Evolutionary conservation across 64 coral and sea anemone species (phyloP), one percentile per base, ranked within the genome.

Genomic region (Trachythela sp.): DNA sequence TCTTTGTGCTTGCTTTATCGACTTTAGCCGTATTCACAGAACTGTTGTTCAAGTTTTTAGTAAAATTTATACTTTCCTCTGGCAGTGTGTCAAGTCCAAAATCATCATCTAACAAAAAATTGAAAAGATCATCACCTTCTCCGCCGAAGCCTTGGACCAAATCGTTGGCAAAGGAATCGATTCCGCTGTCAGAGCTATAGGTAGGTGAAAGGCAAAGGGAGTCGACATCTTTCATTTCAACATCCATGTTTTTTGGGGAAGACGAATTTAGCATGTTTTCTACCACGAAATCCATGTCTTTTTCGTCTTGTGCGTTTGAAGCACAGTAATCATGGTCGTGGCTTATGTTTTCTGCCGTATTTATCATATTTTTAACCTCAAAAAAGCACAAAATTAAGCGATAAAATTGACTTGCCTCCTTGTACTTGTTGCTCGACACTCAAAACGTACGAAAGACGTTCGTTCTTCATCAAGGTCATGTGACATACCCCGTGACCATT

Each of bases 41-140:
- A 18, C 7, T 64, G 24, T 27, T 6, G 20, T 24, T 64, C 13
- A 38, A 80, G 35, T 15, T 80, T 80, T 18, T 9, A 9, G 7
- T 35, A 1, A 39, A 80, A 10, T 80, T 22, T 15, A n/a, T 31
- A 6, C 33, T 37, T 17, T 80, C 15, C 30, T 15, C 0, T 4
- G 8, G 13, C 75, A 34, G 14, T 80, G 37, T 17, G 75, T 80
- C 75, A 39, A 64, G 26, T n/a, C 26, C 56, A 64, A 64, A 64
- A 64, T 80, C 37, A 30, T 80, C 75, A 38, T 80, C 75, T 36
- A 80, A 80, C 31, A 80, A 39, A 80, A 80, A 80, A 15, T 39
- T 80, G 4, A 80, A 80, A 2, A 80, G 75, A 18, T 80, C 75
- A 30, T 39, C 37, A 39, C 37, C 17, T 36, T 80, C 75, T 17